Evolutionary conservation across 2,113 vertebrate genomes (phyloP).

Genomic region (Oxyruncus cristatus): DNA sequence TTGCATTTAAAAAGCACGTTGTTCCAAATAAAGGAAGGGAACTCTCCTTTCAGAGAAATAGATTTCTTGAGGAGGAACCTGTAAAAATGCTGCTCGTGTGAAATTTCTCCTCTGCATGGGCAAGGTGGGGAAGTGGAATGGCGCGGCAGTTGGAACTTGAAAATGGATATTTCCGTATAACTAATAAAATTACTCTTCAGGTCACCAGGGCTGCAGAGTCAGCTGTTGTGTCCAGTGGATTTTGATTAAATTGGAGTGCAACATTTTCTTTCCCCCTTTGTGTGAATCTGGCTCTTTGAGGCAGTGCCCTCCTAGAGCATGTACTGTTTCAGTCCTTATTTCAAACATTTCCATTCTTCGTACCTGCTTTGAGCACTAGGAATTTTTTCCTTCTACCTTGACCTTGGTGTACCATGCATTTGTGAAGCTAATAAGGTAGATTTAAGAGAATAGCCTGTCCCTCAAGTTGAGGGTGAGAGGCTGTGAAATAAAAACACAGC

Average conservation of each 20-base stretch:
- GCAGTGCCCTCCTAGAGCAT: not conserved
- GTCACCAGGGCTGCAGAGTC: not conserved
- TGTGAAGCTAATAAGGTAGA: constrained; percentile 37
- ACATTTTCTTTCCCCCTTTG: constrained; percentile 5
- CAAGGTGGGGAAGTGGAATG: not conserved
- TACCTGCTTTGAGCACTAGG: not conserved
- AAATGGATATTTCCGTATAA: not conserved
- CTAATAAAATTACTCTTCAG: constrained; percentile 35
- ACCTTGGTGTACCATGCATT: not conserved
- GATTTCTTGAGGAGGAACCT: not conserved
- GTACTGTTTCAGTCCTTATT: constrained; percentile 40
- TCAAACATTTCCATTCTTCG: constrained; percentile 28
- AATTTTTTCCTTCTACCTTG: constrained; percentile 10
- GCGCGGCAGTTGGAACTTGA: not conserved
- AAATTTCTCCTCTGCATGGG: not conserved
- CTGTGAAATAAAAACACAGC: not conserved
- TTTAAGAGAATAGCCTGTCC: constrained; percentile 24
- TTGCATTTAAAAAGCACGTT: not conserved
- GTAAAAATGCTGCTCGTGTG: not conserved
- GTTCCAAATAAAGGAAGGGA: not conserved
- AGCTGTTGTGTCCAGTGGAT: constrained; percentile 24
- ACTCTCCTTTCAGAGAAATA: not conserved
- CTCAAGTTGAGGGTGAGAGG: not conserved
- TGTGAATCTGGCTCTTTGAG: constrained; percentile 35
- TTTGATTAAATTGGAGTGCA: constrained; percentile 22